Conservation (phyloP, 1,140 invertebrate genomes). For the Lepidurus arcticus region DNA sequence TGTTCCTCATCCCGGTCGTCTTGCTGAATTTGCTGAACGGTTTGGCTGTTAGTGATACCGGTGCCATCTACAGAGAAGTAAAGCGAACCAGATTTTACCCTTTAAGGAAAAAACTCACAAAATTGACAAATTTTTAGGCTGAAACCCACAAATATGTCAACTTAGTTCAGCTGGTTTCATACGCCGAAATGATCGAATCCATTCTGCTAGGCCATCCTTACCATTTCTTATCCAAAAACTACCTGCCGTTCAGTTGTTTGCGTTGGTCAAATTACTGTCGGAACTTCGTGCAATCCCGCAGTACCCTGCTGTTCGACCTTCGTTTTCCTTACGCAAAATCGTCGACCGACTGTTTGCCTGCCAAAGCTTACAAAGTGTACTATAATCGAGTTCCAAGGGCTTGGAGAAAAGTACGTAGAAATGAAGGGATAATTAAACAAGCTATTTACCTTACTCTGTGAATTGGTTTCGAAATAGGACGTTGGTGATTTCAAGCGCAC, state of each 20-base stretch:
- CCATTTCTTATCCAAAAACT: slow-evolving; percentile 28
- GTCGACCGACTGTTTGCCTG: neutral
- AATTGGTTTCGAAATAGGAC: neutral
- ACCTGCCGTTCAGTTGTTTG: slow-evolving; percentile 26
- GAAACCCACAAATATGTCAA: slow-evolving; percentile 66
- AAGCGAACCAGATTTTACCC: neutral
- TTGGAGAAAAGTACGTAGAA: neutral
- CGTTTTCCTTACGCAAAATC: neutral
- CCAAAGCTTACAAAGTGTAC: slow-evolving; percentile 28
- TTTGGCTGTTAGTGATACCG: slow-evolving; percentile 70
- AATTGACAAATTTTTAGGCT: slow-evolving; percentile 47
- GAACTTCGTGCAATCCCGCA: neutral
- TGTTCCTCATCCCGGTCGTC: slow-evolving; percentile 71
- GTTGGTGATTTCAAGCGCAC: neutral
- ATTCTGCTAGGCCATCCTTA: slow-evolving; percentile 51
- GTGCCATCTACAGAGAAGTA: slow-evolving; percentile 57
- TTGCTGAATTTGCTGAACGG: slow-evolving; percentile 73
- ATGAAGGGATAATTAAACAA: neutral
- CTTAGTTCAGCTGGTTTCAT: slow-evolving; percentile 59
- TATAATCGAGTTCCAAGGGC: neutral
- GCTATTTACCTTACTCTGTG: neutral
- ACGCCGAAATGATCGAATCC: slow-evolving; percentile 55
- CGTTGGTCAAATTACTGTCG: slow-evolving; percentile 24
- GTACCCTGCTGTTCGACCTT: slow-evolving; percentile 29
- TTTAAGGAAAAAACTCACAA: neutral